phyloP scores from a whole-genome alignment of 2,797 vertebrate species.

The Telmatherina bonti region DNA sequence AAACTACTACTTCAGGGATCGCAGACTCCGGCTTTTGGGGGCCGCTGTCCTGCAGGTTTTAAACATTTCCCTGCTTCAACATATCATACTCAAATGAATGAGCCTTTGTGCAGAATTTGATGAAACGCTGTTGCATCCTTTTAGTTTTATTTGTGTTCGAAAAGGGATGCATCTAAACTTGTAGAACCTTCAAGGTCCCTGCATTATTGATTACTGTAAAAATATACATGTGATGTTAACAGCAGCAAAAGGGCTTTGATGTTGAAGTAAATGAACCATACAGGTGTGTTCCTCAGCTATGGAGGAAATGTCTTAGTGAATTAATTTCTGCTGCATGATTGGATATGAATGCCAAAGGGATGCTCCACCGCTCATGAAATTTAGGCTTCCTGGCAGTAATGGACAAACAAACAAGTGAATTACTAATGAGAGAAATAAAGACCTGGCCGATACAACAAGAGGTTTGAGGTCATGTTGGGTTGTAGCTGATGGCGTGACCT shows the following conservation, averaged over 20 bases:
- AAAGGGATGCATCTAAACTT: background rate
- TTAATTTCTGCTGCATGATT: slow-evolving; percentile 67
- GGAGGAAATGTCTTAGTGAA: slow-evolving; percentile 48
- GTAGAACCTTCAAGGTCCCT: no score
- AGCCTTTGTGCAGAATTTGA: background rate
- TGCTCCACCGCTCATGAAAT: slow-evolving; percentile 44
- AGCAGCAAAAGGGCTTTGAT: background rate
- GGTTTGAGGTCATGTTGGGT: background rate
- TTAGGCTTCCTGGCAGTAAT: slow-evolving; percentile 13
- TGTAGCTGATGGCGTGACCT: background rate
- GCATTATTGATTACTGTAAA: no score
- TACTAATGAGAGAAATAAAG: background rate
- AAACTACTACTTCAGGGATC: slow-evolving; percentile 10
- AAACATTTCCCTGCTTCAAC: no score
- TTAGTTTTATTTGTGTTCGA: background rate
- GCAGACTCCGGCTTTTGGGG: background rate
- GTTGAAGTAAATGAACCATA: background rate
- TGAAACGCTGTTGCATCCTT: background rate
- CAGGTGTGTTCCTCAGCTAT: slow-evolving; percentile 4
- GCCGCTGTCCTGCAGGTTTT: background rate
- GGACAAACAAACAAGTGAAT: slow-evolving; percentile 1
- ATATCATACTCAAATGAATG: no score
- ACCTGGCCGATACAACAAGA: background rate
- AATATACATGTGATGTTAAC: background rate
- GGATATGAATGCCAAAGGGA: slow-evolving; percentile 64